Evolutionary conservation across 2,888 invertebrate genomes (phyloP), one percentile per base, ranked within the genome.

Genomic region (Cosmorhoe ocellata): DNA sequence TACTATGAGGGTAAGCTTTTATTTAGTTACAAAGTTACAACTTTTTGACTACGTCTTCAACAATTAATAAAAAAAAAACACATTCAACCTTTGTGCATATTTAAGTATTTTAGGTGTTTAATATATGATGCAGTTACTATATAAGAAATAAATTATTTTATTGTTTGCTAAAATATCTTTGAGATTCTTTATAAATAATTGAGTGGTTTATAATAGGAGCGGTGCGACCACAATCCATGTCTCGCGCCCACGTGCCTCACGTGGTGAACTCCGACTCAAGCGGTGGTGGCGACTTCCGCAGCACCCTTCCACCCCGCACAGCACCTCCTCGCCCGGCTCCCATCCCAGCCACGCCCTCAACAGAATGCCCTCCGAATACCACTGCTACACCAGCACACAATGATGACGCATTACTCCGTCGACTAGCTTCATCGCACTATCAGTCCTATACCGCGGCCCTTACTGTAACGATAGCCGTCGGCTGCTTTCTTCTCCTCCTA

Each of bases 361-460:
- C 95, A 10, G 95, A 95, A 74, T 95, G 95, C 67, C 93, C 94
- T 1, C 94, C 94, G 5, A 95, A 95, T 72, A 71, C 81, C 4
- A 87, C 90, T 0, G 74, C 79, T 0, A 70, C 83, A 3, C 71
- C 87, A 0, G 76, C 91, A 28, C 90, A 92, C 45, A 84, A 92
- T 4, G 93, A 93, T 45, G 95, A 94, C 59, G 94, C 95, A 56
- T 90, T 96, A 2, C 84, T 95, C 36, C 93, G 95, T 28, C 93
- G 95, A 38, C 88, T 96, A 5, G 94, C 95, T n/a, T 93, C 94
- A 8, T 95, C 94, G 52, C 96, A 96, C 69, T 96, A 96, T 71
- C 96, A 96, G 75, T 96, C 95, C 52, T 97, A 97, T 78, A 96
- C 97, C 4, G 96, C 97, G 0, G 97, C 97, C 0, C 87, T 97